Percentiles rank a stretch among this genome's conserved stretches.
Evolutionary conservation across 37 sponge, comb jelly and placozoan species (phyloP).

Genomic region (Axinella damicornis): DNA sequence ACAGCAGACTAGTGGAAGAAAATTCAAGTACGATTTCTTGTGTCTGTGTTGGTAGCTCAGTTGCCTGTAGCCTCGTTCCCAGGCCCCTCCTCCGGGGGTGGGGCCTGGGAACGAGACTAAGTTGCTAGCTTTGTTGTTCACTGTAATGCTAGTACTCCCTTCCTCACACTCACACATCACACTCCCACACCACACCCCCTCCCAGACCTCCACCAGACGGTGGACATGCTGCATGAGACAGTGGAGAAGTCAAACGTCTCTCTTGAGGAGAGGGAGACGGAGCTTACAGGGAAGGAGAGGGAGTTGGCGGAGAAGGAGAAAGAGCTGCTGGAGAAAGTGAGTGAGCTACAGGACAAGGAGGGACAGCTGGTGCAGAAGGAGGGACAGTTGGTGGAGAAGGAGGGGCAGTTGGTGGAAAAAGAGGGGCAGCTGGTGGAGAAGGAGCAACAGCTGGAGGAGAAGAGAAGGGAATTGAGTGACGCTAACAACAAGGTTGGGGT

Average conservation of each 20-base stretch:
- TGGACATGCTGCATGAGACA: slow-evolving; percentile 25
- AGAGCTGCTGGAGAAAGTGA: neutral
- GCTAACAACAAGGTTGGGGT: neutral
- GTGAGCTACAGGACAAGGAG: too few species aligned
- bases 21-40: slow-evolving; percentile 43
- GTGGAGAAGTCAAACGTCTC: slow-evolving; percentile 20
- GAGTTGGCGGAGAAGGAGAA: neutral
- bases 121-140: too few species aligned
- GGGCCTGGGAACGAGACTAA: too few species aligned
- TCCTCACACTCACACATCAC: neutral
- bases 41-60: too few species aligned
- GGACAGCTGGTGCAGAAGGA: too few species aligned
- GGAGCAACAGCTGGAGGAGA: slow-evolving; percentile 22
- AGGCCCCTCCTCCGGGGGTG: too few species aligned
- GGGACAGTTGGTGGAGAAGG: too few species aligned
- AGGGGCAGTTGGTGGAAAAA: neutral
- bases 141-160: too few species aligned
- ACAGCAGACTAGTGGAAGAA: slow-evolving; percentile 54
- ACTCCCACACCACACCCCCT: neutral
- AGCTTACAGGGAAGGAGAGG: too few species aligned
- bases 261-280: neutral
- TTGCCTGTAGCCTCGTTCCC: too few species aligned
- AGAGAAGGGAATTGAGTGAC: neutral
- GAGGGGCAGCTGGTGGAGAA: slow-evolving; percentile 25
- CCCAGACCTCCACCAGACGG: slow-evolving; percentile 7